These are phyloP conservation scores for Gibbula magus DNA, from an alignment of 2,888 invertebrate species.

Conservation along the genomic window DNA sequence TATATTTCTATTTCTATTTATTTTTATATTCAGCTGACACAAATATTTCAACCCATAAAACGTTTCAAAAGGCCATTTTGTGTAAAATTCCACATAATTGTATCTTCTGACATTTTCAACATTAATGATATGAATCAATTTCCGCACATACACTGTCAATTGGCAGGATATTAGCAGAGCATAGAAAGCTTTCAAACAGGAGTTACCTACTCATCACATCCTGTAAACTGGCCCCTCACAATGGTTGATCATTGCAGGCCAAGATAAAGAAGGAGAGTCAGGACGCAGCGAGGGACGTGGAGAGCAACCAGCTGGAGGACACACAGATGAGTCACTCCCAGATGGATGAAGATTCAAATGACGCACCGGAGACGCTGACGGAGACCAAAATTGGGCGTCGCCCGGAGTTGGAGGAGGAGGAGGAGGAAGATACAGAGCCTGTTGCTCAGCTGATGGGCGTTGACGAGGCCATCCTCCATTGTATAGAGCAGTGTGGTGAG, in stretches of 20 bases:
- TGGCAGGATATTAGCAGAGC: too few species aligned
- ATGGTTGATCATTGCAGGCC: neutral
- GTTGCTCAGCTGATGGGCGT: slow-evolving; percentile 84
- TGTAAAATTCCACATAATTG: too few species aligned
- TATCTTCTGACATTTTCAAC: too few species aligned
- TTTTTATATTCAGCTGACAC: too few species aligned
- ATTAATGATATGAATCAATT: too few species aligned
- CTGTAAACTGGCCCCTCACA: neutral
- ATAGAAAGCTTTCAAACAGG: too few species aligned
- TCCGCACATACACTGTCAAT: too few species aligned
- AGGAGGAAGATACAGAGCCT: slow-evolving; percentile 60
- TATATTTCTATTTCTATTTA: too few species aligned
- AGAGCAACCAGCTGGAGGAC: slow-evolving; percentile 58
- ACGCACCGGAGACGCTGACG: slow-evolving; percentile 67
- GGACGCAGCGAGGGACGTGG: slow-evolving; percentile 53
- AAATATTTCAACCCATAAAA: too few species aligned
- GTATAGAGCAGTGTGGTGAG: slow-evolving; percentile 91
- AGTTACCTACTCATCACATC: too few species aligned
- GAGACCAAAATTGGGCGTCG: slow-evolving; percentile 50
- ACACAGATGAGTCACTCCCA: slow-evolving; percentile 63
- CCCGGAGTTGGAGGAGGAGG: slow-evolving; percentile 77
- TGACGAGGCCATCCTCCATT: slow-evolving; percentile 92
- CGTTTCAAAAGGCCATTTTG: too few species aligned
- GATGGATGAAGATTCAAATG: slow-evolving; percentile 76
- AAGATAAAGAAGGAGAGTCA: slow-evolving; percentile 57